Base-by-base conservation (phyloP, 2,113 vertebrate species). In the Ancistrus triradiatus region DNA sequence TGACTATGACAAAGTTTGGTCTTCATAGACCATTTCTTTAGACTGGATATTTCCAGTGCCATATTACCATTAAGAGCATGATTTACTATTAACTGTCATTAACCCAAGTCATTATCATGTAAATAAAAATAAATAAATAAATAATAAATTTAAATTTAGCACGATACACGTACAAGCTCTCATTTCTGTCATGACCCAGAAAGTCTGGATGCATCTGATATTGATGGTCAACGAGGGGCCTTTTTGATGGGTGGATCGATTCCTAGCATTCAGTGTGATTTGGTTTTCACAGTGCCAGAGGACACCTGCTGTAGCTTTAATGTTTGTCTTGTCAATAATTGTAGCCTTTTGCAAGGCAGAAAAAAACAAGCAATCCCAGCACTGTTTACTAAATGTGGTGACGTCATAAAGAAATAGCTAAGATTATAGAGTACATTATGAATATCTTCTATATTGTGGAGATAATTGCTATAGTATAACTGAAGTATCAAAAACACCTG, bases 271-370 rank as follows among this genome's bases (percentile, higher is more conserved):
- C 60, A 68, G 15, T 52, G 59, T 22, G 64, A 44, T 60, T 68
- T 38, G 22, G 6, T 68, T 62, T 50, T 58, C 62, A 55, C 40
- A 33, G 60, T 68, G 55, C 66, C 61, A 73, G 87, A 86, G 84
- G 87, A 84, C 77, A 90, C 87, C 88, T 91, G 91, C 85, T 87
- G 81, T 85, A 88, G 85, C 84, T 85, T 87, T 91, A 90, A 90
- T 89, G 83, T 80, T 89, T 88, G 87, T 84, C 80, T 74, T 74
- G 88, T 92, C 91, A 82, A 92, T 92, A 91, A 70, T 48, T 76
- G 43, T 40, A 53, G 57, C 40, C 48, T 40, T 65, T 64, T 31
- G 71, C 78, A 75, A 81, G 64, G 59, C 80, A 77, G 81, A 71
- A 24, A 85, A 78, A 69, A 70, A n/a, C n/a, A n/a, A 76, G 70